Base-by-base conservation (phyloP, 2,113 vertebrate species). In the Amphilophus citrinellus region DNA sequence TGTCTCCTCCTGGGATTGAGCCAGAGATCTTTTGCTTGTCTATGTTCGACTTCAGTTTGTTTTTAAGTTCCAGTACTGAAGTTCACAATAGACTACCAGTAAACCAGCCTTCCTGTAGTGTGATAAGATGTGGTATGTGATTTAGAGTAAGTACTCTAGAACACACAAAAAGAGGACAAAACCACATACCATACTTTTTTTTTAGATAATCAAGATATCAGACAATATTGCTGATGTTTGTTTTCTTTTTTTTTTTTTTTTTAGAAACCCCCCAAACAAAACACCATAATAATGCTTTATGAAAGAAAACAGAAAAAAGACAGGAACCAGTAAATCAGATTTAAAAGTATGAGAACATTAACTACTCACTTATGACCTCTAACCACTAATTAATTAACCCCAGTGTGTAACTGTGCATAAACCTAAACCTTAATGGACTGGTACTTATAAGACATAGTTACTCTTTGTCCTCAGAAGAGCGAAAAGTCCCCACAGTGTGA, bases 71-170 rank as follows among this genome's bases (percentile, higher is more conserved):
- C 30, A 11, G 30, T n/a, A 37, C 32, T 37, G 18, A 62, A 35
- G 30, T 20, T 20, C 32, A 62, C 18, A 62, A 11, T 37, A 62
- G 5, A 2, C 61, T 56, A 13, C 10, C 47, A 56, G 50, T 75
- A 35, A 75, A n/a, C 18, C 30, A 56, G 17, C 37, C 17, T 76
- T 60, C 75, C 18, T 44, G 24, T 57, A 14, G n/a, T 79, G 8
- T 56, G 61, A 57, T 79, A 57, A 65, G 61, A 63, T 65, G 22
- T 59, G 35, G 50, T 27, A 80, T 68, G 35, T 3, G 53, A 79
- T 56, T 47, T 47, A n/a, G 13, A 39, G 50, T 37, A 79, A 18
- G 65, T 18, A 39, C 8, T 56, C 20, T n/a, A 37, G 47, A 68
- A 39, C 22, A 65, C 15, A 57, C 61, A 27, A 42, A 65, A 79